A percentile compares a stretch with the other conserved stretches of the same genome.
phyloP scores from a whole-genome alignment of 2,113 vertebrate genomes.

The Nyctereutes procyonoides region DNA sequence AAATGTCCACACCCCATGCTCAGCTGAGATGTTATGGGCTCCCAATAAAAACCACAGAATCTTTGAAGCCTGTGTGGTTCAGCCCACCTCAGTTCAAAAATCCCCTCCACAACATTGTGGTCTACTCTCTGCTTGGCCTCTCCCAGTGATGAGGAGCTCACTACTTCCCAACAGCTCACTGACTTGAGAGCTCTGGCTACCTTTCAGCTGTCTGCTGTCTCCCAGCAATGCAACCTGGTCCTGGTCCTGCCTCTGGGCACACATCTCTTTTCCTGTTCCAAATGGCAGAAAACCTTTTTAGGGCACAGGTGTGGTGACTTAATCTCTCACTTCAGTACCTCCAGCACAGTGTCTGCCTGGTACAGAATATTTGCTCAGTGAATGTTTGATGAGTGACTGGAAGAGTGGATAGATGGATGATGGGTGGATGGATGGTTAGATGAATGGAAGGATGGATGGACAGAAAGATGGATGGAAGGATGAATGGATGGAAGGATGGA shows the following conservation, averaged over 20 bases:
- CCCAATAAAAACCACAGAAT: neutral
- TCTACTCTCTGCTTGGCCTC: neutral
- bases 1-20: neutral
- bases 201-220: neutral
- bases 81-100: neutral
- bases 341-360: neutral
- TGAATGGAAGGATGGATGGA: neutral
- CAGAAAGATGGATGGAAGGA: neutral
- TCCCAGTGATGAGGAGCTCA: neutral
- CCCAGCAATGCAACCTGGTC: neutral
- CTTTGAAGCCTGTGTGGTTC: neutral
- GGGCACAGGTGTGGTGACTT: neutral
- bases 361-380: neutral
- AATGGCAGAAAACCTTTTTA: neutral
- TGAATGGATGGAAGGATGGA: neutral
- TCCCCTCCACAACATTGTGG: neutral
- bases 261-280: neutral
- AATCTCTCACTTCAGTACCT: neutral
- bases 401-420: neutral
- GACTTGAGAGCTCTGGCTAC: neutral
- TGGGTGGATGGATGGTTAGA: neutral
- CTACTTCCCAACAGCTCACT: too few relatives aligned
- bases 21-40: neutral
- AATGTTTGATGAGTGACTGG: neutral
- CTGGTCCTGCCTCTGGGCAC: neutral